Evolutionary conservation across 2,113 vertebrate species (phyloP).

Genomic region (Aegotheles bennettii): DNA sequence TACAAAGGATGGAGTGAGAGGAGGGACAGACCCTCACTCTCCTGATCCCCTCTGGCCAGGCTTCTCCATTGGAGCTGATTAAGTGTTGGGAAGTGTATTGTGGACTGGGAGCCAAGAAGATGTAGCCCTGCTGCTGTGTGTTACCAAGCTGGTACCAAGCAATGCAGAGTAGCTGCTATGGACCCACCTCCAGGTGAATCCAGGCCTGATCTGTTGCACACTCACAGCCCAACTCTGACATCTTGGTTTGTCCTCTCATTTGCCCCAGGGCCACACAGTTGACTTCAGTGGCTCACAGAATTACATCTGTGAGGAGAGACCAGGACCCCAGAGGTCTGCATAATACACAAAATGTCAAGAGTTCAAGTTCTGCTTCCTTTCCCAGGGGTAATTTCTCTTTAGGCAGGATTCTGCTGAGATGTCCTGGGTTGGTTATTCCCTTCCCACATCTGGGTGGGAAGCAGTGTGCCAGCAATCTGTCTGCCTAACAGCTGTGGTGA

Average conservation of each 20-base stretch:
- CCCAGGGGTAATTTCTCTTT: background rate
- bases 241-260: background rate
- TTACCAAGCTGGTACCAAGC: background rate
- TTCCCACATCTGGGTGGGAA: slow-evolving; percentile 13
- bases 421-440: background rate
- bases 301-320: background rate
- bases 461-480: background rate
- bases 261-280: background rate
- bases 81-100: background rate
- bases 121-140: background rate
- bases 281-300: background rate
- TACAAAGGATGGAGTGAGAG: background rate
- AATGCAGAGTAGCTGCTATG: background rate
- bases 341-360: background rate
- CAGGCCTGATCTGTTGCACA: fast-evolving
- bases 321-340: background rate
- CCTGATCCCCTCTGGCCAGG: background rate
- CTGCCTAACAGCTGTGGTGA: slow-evolving; percentile 14
- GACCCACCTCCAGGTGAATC: background rate
- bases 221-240: background rate
- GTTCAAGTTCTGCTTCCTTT: slow-evolving; percentile 4
- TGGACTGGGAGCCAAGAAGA: background rate
- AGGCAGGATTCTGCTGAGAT: slow-evolving; percentile 1
- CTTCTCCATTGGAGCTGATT: background rate
- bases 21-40: background rate